Evolutionary conservation across 2,797 vertebrate genomes (phyloP), one percentile per base, ranked within the genome.

Genomic region (Lacerta bilineata): DNA sequence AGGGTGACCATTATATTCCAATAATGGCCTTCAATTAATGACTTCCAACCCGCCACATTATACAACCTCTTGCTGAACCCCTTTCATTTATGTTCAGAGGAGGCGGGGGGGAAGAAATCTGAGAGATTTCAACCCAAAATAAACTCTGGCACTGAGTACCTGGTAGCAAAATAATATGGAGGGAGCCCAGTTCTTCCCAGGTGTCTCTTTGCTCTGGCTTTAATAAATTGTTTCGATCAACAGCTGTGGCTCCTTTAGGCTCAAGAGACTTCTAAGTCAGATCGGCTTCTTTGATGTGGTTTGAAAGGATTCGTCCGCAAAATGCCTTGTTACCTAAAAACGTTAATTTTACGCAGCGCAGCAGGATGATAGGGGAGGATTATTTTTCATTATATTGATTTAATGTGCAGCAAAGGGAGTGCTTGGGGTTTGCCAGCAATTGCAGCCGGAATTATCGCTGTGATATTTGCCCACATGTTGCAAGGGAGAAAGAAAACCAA

Each of bases 261-360:
- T 76, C 71, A 27, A 55, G 61, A 87, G 74, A 89, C 27, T 80
- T 76, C 50, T 85, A 76, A 93, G 80, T 90, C 50, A 23, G 71
- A 82, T 88, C 74, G 0, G 3, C 33, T 88, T 55, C 90, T 92
- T 93, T 88, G 80, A 90, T 92, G 25, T 80, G 27, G 17, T 89
- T 83, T 85, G 64, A 74, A 93, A 94, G 88, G 88, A 91, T 90
- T 89, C 87, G 87, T 69, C 78, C 71, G 61, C 59, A 87, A 64
- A 93, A 71, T n/a, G 1, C 74, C 79, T 84, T 83, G 17, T 86
- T 84, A 76, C 78, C 76, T 85, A 94, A 89, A 89, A 90, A 85
- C 11, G 6, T 84, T 88, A 50, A 90, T 95, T 93, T 94, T 86
- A 90, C 75, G 36, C 15, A 87, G 64, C 78, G 69, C 27, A n/a